A percentile compares a stretch with the other conserved stretches of the same genome.
Evolutionary conservation across 2,113 vertebrate species (phyloP).

Genomic region (Labrus mixtus): DNA sequence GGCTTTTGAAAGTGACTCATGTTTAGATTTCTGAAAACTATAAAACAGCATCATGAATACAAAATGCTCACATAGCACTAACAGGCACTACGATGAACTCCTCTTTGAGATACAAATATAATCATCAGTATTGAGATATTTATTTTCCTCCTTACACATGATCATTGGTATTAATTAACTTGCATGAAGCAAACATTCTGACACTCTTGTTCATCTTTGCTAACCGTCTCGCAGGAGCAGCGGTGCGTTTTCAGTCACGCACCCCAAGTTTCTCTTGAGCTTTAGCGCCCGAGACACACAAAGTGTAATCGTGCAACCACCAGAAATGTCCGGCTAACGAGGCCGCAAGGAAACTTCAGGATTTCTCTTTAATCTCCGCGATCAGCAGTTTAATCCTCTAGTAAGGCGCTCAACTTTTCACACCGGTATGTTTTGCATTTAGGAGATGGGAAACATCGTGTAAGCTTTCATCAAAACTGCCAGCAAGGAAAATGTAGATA

Average conservation of each 20-base stretch:
- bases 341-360: conserved; percentile 16
- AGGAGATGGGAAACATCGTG: conserved; percentile 4
- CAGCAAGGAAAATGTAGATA: neutral
- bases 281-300: too few species aligned
- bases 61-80: too few species aligned
- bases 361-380: conserved; percentile 22
- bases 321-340: conserved; percentile 10
- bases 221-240: neutral
- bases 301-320: conserved; percentile 13
- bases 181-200: too few species aligned
- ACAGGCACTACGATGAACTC: too few species aligned
- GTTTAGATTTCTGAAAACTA: neutral
- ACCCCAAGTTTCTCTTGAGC: too few species aligned
- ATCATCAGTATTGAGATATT: too few species aligned
- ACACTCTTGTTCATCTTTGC: too few species aligned
- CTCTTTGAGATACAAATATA: too few species aligned
- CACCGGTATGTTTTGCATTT: conserved; percentile 15
- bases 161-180: too few species aligned
- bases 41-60: neutral
- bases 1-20: neutral
- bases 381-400: conserved; percentile 32
- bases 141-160: too few species aligned
- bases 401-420: conserved; percentile 32
- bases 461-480: conserved; percentile 11
- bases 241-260: neutral